phyloP scores from a whole-genome alignment of 2,888 invertebrate species.

The Balanococcus diminutus region DNA sequence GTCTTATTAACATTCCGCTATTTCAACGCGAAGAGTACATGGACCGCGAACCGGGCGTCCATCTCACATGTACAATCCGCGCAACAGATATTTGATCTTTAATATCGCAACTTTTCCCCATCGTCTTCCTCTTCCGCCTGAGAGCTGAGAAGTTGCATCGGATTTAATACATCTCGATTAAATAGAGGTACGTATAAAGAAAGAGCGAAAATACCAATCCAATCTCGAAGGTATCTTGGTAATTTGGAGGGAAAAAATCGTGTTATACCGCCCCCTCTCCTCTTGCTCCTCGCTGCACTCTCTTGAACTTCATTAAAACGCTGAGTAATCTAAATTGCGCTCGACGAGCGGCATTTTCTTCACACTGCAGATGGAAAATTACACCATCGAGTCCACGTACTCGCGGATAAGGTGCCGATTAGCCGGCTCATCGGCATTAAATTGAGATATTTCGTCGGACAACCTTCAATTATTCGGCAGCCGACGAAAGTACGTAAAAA shows the following conservation, averaged over 20 bases:
- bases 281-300: background rate
- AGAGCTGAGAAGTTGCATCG: too few relatives aligned
- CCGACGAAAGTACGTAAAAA: background rate
- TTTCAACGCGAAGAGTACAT: background rate
- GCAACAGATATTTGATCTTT: background rate
- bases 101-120: background rate
- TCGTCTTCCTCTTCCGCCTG: background rate
- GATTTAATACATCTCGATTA: too few relatives aligned
- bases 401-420: background rate
- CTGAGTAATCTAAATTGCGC: background rate
- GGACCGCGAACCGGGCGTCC: background rate
- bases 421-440: background rate
- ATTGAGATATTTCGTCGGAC: background rate
- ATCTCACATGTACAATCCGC: background rate
- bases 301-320: background rate
- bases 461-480: background rate
- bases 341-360: background rate
- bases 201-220: background rate
- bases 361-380: background rate
- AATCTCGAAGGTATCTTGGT: background rate
- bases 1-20: slow-evolving; percentile 30
- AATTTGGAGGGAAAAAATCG: background rate
- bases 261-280: background rate
- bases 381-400: background rate
- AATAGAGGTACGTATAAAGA: too few relatives aligned